Percentiles rank a stretch among this genome's conserved stretches.
phyloP scores from a whole-genome alignment of 23 tunicate species.

The Trididemnum miniatum region DNA sequence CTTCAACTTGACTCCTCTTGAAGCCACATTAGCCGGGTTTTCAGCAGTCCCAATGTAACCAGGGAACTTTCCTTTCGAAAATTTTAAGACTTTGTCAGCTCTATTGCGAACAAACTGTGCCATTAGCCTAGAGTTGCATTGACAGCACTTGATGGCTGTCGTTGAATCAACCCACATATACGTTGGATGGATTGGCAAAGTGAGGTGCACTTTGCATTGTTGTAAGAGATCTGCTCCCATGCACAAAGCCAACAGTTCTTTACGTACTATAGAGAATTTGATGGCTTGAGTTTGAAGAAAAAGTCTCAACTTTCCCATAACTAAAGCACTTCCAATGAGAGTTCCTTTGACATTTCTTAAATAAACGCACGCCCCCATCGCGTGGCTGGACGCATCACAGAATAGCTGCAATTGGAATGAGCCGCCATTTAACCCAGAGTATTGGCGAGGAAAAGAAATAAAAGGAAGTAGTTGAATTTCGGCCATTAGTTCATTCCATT shows the following conservation, averaged over 20 bases:
- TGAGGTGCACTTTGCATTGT: not conserved
- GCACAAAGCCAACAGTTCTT: conserved; percentile 15
- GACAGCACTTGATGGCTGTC: conserved; percentile 18
- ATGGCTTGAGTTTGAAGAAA: not conserved
- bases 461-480: not conserved
- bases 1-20: not conserved
- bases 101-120: conserved; percentile 18
- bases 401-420: not conserved
- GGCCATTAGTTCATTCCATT: not conserved
- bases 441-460: not conserved
- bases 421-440: not conserved
- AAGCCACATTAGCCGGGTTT: conserved; percentile 23
- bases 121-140: not conserved
- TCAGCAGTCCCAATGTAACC: not conserved
- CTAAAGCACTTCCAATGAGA: not conserved
- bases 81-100: not conserved
- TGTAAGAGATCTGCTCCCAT: conserved; percentile 4
- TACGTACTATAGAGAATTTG: conserved; percentile 16
- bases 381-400: not conserved
- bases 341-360: not conserved
- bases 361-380: conserved; percentile 5
- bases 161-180: conserved; percentile 3
- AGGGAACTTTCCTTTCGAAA: not conserved
- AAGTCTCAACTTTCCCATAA: not conserved
- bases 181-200: not conserved